Percentiles rank a stretch among this genome's conserved stretches.
These are phyloP conservation scores for Setophaga petechia DNA, from an alignment of 2,113 vertebrate species.

Conservation along the genomic window DNA sequence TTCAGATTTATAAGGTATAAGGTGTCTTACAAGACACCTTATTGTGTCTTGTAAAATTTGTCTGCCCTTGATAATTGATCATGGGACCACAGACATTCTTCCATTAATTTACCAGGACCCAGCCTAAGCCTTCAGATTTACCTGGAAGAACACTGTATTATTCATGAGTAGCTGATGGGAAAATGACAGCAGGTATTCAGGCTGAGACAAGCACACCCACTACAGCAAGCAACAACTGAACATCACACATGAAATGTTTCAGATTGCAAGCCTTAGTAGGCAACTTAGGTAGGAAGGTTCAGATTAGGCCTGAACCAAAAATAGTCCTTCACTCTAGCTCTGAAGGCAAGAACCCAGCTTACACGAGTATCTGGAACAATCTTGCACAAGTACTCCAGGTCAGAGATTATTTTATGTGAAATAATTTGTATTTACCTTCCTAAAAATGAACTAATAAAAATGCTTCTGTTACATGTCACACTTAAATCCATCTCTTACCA, in stretches of 20 bases:
- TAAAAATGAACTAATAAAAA: background rate
- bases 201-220: background rate
- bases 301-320: background rate
- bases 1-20: too few relatives aligned
- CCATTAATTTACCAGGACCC: background rate
- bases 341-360: background rate
- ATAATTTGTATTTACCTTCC: background rate
- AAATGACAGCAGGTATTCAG: background rate
- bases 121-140: background rate
- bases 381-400: background rate
- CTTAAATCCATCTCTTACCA: background rate
- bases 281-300: background rate
- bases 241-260: fast-evolving
- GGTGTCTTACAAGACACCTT: too few relatives aligned
- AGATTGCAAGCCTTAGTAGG: background rate
- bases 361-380: background rate
- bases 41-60: background rate
- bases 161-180: background rate
- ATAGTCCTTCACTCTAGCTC: background rate
- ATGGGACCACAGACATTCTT: background rate
- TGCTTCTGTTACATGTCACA: background rate
- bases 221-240: background rate
- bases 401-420: background rate
- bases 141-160: background rate
- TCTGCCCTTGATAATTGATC: background rate